Conservation (phyloP, 2,888 invertebrate species). For the Oscheius myriophilus region DNA sequence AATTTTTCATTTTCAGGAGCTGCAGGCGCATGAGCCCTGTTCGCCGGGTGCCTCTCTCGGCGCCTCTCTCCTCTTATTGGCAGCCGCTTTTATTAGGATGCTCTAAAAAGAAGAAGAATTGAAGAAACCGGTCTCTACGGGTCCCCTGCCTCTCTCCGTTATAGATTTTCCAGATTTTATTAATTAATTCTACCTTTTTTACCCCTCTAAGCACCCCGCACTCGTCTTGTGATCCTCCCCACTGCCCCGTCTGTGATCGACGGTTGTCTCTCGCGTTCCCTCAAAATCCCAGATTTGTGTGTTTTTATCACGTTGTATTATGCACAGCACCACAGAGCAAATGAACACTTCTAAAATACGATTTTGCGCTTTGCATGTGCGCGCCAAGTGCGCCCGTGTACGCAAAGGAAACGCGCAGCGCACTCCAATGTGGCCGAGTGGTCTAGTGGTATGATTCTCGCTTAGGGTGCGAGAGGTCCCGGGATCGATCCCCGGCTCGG, state of each 20-base stretch:
- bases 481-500: too few species aligned
- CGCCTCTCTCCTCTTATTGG: not conserved
- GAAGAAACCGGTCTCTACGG: slow-evolving; percentile 19
- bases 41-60: not conserved
- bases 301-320: too few species aligned
- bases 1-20: slow-evolving; percentile 12
- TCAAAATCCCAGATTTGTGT: too few species aligned
- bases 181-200: not conserved
- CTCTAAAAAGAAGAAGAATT: not conserved
- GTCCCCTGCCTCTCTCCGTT: slow-evolving; percentile 7
- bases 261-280: too few species aligned
- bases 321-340: too few species aligned
- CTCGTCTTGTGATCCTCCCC: slow-evolving; percentile 6
- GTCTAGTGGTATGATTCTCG: too few species aligned
- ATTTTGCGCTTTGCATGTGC: too few species aligned
- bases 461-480: too few species aligned
- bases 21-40: slow-evolving; percentile 19
- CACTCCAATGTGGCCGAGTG: too few species aligned
- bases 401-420: too few species aligned
- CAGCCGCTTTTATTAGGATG: slow-evolving; percentile 7
- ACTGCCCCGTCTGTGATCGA: not conserved
- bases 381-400: too few species aligned
- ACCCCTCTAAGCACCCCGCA: not conserved
- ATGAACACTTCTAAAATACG: too few species aligned
- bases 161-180: slow-evolving; percentile 1